phyloP scores from a whole-genome alignment of 2,888 invertebrate species.

The Epirrita christyi region DNA sequence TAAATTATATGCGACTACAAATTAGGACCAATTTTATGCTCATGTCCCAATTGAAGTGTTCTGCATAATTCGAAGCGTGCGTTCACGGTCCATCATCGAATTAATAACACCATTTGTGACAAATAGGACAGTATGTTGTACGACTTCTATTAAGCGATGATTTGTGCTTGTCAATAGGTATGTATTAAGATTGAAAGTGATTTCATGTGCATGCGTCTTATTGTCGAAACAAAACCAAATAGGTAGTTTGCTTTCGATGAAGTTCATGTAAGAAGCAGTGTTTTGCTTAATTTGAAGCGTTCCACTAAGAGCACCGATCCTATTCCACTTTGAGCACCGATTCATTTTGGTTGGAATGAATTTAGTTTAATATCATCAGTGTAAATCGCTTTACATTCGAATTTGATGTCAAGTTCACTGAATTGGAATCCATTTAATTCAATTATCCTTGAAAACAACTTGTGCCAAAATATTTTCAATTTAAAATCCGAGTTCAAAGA shows the following conservation, averaged over 20 bases:
- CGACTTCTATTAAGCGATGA: slow-evolving; percentile 10
- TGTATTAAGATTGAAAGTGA: slow-evolving; percentile 20
- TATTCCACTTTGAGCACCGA: no score
- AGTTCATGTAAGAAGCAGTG: no score
- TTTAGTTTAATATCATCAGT: no score
- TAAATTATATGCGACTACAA: not conserved
- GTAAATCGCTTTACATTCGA: no score
- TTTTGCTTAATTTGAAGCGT: no score
- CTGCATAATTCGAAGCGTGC: slow-evolving; percentile 12
- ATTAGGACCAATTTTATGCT: not conserved
- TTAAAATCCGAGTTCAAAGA: slow-evolving; percentile 16
- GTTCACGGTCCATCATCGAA: slow-evolving; percentile 23
- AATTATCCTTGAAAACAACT: not conserved
- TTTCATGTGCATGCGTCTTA: slow-evolving; percentile 13
- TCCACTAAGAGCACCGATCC: no score
- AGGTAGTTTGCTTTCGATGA: not conserved
- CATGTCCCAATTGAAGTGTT: slow-evolving; percentile 18
- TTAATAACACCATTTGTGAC: slow-evolving; percentile 35
- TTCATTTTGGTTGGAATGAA: no score
- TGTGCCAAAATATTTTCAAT: slow-evolving; percentile 18
- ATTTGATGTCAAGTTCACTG: no score
- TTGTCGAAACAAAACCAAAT: not conserved
- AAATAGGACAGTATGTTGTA: slow-evolving; percentile 25
- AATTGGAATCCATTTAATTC: no score
- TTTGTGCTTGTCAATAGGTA: slow-evolving; percentile 23